Evolutionary conservation across 2,888 invertebrate species (phyloP).

Genomic region (Graphium colonna): DNA sequence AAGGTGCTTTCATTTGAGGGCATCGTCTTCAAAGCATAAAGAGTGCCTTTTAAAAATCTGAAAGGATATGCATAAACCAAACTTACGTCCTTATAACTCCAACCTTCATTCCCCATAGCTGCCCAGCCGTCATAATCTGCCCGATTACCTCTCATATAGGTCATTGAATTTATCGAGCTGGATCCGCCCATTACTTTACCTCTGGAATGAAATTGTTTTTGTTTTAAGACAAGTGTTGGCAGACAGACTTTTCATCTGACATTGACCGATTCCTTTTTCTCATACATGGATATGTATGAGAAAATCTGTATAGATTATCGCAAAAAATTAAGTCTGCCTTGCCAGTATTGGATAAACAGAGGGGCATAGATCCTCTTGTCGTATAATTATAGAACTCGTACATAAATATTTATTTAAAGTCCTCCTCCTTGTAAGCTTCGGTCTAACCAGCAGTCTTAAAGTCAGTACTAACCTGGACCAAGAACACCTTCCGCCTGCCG

Average conservation of each 20-base stretch:
- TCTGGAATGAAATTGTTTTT: conserved; percentile 38
- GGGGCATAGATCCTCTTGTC: too few species aligned
- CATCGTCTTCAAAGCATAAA: too few species aligned
- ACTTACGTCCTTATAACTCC: conserved; percentile 79
- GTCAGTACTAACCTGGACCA: conserved; percentile 69
- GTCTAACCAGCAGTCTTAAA: background rate
- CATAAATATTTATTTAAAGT: too few species aligned
- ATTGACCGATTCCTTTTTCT: too few species aligned
- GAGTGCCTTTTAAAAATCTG: too few species aligned
- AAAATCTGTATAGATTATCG: too few species aligned
- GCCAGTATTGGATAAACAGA: too few species aligned
- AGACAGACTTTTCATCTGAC: too few species aligned
- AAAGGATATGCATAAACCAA: too few species aligned
- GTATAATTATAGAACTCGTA: too few species aligned
- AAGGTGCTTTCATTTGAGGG: too few species aligned
- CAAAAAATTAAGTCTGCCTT: background rate
- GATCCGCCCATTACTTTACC: conserved; percentile 84
- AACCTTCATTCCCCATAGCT: conserved; percentile 78
- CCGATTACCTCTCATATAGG: conserved; percentile 78
- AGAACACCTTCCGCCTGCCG: conserved; percentile 71
- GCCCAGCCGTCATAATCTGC: conserved; percentile 84
- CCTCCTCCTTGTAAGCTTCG: background rate
- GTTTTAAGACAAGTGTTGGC: background rate
- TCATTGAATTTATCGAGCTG: conserved; percentile 82
- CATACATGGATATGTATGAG: too few species aligned